Conservation (phyloP, 2,113 vertebrate genomes). For the Cervus canadensis region DNA sequence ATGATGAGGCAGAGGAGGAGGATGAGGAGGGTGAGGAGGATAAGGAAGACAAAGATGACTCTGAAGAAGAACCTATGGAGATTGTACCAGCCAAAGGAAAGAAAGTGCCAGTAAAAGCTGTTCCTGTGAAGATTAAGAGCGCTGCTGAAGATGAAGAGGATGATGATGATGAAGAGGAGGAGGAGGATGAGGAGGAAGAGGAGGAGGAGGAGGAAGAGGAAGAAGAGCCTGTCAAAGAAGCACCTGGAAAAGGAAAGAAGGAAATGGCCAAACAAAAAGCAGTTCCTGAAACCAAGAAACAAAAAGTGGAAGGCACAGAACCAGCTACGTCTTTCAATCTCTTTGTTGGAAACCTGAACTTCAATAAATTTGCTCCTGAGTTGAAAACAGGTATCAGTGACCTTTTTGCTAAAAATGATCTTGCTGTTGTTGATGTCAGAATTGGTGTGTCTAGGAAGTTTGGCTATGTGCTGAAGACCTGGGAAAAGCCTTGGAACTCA, state of each 20-base stretch:
- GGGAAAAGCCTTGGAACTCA: background rate
- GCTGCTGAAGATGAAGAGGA: constrained; percentile 79
- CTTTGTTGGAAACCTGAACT: background rate
- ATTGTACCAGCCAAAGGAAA: no score
- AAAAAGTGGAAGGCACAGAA: background rate
- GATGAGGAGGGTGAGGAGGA: background rate
- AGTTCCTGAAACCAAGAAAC: background rate
- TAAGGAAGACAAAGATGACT: background rate
- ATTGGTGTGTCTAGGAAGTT: background rate
- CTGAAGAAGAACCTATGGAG: background rate
- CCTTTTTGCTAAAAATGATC: background rate
- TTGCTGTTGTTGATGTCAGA: background rate
- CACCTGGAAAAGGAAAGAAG: background rate
- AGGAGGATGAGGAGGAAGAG: no score
- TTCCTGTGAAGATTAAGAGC: background rate
- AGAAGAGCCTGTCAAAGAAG: background rate
- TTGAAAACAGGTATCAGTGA: background rate
- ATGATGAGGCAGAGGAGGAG: background rate
- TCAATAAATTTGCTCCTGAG: background rate
- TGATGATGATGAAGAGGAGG: background rate
- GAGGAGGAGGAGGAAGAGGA: background rate
- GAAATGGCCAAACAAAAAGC: background rate
- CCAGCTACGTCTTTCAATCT: background rate
- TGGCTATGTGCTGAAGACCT: background rate
- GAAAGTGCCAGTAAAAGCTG: background rate